These are phyloP conservation scores for Campylomormyrus tamandua DNA, from an alignment of 2,113 vertebrate species.

Conservation along the genomic window DNA sequence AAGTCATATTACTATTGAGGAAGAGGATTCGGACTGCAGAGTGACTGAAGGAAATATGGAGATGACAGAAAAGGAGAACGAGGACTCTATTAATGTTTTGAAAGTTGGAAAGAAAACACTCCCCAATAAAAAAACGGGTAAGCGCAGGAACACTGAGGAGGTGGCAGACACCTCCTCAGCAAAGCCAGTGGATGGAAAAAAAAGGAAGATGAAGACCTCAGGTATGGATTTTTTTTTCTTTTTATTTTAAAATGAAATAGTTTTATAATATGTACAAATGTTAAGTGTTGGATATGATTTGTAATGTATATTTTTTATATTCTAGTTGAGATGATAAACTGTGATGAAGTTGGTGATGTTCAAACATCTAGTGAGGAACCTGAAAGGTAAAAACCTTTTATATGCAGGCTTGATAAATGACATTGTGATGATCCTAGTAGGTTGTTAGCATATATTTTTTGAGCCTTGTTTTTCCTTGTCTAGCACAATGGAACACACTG, in stretches of 20 bases:
- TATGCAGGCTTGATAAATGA: neutral
- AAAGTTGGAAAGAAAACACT: conserved; percentile 5
- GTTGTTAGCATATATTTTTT: neutral
- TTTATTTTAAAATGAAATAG: neutral
- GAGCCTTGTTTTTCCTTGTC: conserved; percentile 1
- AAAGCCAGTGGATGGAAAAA: conserved; percentile 18
- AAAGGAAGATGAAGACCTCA: neutral
- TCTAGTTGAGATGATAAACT: conserved; percentile 30
- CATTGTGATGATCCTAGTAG: neutral
- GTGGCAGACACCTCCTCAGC: conserved; percentile 30
- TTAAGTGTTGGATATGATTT: neutral
- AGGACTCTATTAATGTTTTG: conserved; percentile 50
- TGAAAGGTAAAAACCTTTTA: conserved; percentile 37
- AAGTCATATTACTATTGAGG: conserved; percentile 31
- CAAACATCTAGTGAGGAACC: conserved; percentile 10
- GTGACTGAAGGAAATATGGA: conserved; percentile 48
- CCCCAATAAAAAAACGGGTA: conserved; percentile 53
- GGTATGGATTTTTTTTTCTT: neutral
- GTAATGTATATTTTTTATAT: neutral
- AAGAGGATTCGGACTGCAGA: conserved; percentile 34
- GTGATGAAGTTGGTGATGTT: conserved; percentile 34
- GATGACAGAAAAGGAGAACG: conserved; percentile 69
- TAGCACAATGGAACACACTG: conserved; percentile 29
- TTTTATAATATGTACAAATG: neutral
- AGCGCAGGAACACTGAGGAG: conserved; percentile 45